Percentiles rank a stretch among this genome's conserved stretches.
phyloP scores from a whole-genome alignment of 2,888 invertebrate genomes.

The Pterostichus madidus region DNA sequence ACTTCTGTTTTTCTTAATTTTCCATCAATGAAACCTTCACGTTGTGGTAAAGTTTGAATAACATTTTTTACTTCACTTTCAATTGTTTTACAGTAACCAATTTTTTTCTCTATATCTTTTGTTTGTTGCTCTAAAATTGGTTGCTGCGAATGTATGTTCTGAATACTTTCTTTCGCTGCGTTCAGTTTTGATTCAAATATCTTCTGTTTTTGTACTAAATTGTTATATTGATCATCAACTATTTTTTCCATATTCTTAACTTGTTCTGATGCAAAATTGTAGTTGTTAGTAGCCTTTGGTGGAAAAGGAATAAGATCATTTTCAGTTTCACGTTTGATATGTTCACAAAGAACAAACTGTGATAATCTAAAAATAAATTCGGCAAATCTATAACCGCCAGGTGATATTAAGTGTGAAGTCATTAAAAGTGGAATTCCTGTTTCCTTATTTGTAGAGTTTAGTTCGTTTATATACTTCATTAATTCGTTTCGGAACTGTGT shows the following conservation, averaged over 20 bases:
- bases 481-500: slow-evolving; percentile 73
- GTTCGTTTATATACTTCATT: slow-evolving; percentile 72
- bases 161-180: slow-evolving; percentile 68
- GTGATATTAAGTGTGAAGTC: slow-evolving; percentile 74
- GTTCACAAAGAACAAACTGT: slow-evolving; percentile 72
- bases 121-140: slow-evolving; percentile 67
- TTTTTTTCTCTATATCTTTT: slow-evolving; percentile 69
- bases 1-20: slow-evolving; percentile 67
- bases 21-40: slow-evolving; percentile 39
- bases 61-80: slow-evolving; percentile 23
- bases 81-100: slow-evolving; percentile 66
- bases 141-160: slow-evolving; percentile 68
- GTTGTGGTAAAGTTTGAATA: slow-evolving; percentile 35
- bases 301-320: slow-evolving; percentile 64
- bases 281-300: slow-evolving; percentile 66
- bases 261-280: slow-evolving; percentile 65
- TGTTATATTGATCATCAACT: slow-evolving; percentile 69
- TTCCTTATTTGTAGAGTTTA: slow-evolving; percentile 72
- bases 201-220: slow-evolving; percentile 67
- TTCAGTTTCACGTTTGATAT: slow-evolving; percentile 69
- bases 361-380: slow-evolving; percentile 74
- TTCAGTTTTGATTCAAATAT: slow-evolving; percentile 69
- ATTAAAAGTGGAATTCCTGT: slow-evolving; percentile 73
- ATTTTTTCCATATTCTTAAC: slow-evolving; percentile 68
- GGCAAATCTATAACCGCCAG: slow-evolving; percentile 74